Evolutionary conservation across 1,140 invertebrate species (phyloP).

Genomic region (Drosophila serrata): DNA sequence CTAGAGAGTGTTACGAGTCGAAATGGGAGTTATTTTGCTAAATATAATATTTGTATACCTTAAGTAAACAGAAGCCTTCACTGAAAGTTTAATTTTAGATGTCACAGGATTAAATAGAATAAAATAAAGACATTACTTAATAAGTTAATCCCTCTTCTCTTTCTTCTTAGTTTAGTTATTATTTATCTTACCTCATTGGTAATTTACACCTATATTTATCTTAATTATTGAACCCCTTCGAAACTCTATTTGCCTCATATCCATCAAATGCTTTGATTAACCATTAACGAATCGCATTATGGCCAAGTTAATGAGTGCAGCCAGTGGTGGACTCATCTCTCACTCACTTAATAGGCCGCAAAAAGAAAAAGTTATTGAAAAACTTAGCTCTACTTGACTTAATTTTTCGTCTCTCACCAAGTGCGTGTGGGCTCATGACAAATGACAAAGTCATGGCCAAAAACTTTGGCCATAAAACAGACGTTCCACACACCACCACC

Average conservation of each 20-base stretch:
- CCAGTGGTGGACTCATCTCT: conserved; percentile 25
- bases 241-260: conserved; percentile 17
- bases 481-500: not conserved
- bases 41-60: not conserved
- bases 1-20: not conserved
- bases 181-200: not conserved
- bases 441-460: conserved; percentile 65
- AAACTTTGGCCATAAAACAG: conserved; percentile 68
- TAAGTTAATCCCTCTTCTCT: not conserved
- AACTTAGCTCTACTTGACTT: conserved; percentile 58
- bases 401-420: conserved; percentile 49
- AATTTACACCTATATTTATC: conserved; percentile 49
- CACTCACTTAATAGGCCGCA: conserved; percentile 42
- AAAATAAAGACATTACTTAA: not conserved
- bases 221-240: conserved; percentile 52
- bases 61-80: not conserved
- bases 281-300: not conserved
- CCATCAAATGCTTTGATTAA: conserved; percentile 22
- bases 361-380: conserved; percentile 57
- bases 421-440: conserved; percentile 52
- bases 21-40: not conserved
- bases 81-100: not conserved
- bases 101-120: not conserved
- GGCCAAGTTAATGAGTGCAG: conserved; percentile 26
- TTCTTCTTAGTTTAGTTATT: not conserved